These are phyloP conservation scores for Hyphantria cunea DNA, from an alignment of 1,140 invertebrate genomes.

Conservation along the genomic window DNA sequence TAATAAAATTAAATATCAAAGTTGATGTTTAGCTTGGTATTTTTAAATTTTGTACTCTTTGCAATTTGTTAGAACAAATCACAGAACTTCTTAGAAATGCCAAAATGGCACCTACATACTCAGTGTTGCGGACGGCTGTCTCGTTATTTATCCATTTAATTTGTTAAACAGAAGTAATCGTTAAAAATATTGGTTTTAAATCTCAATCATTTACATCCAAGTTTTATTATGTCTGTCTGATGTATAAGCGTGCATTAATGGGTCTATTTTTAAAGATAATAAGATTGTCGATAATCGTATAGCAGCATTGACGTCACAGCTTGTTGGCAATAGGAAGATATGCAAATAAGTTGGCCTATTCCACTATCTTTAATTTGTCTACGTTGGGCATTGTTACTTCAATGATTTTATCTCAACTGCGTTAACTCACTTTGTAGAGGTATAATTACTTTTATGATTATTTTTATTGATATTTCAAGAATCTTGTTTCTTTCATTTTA, in stretches of 20 bases:
- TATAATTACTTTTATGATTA: background rate
- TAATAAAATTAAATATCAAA: slow-evolving; percentile 39
- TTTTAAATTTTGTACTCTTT: slow-evolving; percentile 13
- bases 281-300: slow-evolving; percentile 28
- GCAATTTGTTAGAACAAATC: slow-evolving; percentile 17
- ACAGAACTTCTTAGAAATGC: slow-evolving; percentile 11
- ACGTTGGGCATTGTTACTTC: slow-evolving; percentile 26
- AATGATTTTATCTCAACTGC: slow-evolving; percentile 21
- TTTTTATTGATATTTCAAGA: no score
- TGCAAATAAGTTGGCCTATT: slow-evolving; percentile 28
- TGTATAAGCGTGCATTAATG: slow-evolving; percentile 23
- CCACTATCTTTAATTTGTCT: slow-evolving; percentile 23
- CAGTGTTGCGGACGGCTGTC: slow-evolving; percentile 10
- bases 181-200: slow-evolving; percentile 25
- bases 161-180: slow-evolving; percentile 6
- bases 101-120: slow-evolving; percentile 20
- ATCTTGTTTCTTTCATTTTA: no score
- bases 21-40: slow-evolving; percentile 17
- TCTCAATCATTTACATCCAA: slow-evolving; percentile 24
- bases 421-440: background rate
- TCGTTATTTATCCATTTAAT: slow-evolving; percentile 9
- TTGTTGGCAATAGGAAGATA: slow-evolving; percentile 30
- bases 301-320: slow-evolving; percentile 28
- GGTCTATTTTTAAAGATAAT: slow-evolving; percentile 36
- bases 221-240: slow-evolving; percentile 14